Base-by-base conservation (phyloP, 2,797 vertebrate species). In the Odontamblyopus lacepedii region DNA sequence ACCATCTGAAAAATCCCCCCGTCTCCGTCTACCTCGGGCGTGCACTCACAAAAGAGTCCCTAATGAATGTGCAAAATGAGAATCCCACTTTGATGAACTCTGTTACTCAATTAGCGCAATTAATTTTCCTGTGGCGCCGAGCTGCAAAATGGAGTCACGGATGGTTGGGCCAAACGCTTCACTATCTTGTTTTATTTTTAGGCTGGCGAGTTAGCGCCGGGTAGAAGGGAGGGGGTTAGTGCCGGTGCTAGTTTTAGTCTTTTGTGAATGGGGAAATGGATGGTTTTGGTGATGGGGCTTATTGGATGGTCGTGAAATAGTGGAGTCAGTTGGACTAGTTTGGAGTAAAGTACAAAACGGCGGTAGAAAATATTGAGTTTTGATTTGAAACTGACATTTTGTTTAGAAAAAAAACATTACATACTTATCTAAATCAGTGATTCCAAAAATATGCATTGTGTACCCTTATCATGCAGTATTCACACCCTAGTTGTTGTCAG, bases 71-170 rank as follows among this genome's bases (percentile, higher is more conserved):
- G 95, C 89, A 94, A 91, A 94, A 93, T 93, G 90, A 92, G 93
- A 93, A 95, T 94, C 91, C 89, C 92, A 94, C 93, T 95, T 94
- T 96, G 94, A 96, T 95, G 93, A 95, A 94, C 93, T 96, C 95
- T 94, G 90, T 88, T 90, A 85, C 88, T 92, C 95, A 96, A 96
- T 97, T 96, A 97, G 90, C 89, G 91, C 95, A 95, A 97, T 96
- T 96, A 95, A 96, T 96, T 96, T 96, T 93, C 95, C 92, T 93
- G 89, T 91, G 94, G 93, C 84, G 87, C 93, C 92, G 94, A 94
- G 80, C 87, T 91, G 85, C 91, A 86, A 95, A 95, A 93, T 94
- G 87, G 89, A 94, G 95, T 92, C 83, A 87, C 67, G 79, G 84
- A 88, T 93, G 89, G 88, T 77, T 71, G 87, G 87, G 85, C 77